Evolutionary conservation across 2,888 invertebrate genomes (phyloP).

Genomic region (Epiblema foenella): DNA sequence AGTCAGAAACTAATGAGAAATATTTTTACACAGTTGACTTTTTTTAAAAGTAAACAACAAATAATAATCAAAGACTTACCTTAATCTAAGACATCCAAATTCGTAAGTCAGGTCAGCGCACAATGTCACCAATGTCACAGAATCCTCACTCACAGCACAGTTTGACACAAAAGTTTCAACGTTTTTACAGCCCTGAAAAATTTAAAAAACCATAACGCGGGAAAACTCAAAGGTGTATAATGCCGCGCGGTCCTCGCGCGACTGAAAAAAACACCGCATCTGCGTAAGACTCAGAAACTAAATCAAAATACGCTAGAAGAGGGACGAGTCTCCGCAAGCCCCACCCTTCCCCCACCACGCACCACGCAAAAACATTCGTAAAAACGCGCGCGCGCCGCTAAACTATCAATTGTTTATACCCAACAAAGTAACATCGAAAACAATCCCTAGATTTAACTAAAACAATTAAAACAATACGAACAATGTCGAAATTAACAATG

Average conservation of each 20-base stretch:
- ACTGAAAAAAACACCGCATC: slow-evolving; percentile 84
- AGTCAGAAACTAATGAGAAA: no score
- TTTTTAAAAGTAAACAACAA: slow-evolving; percentile 9
- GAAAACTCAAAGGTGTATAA: slow-evolving; percentile 66
- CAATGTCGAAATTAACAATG: slow-evolving; percentile 79
- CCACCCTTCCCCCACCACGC: slow-evolving; percentile 81
- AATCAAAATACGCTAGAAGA: slow-evolving; percentile 84
- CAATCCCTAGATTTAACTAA: slow-evolving; percentile 68
- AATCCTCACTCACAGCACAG: slow-evolving; percentile 58
- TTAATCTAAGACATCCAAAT: slow-evolving; percentile 78
- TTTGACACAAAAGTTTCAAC: slow-evolving; percentile 57
- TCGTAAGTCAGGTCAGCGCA: slow-evolving; percentile 53
- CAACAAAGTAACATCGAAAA: slow-evolving; percentile 70
- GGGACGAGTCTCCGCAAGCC: slow-evolving; percentile 80
- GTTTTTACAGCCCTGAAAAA: slow-evolving; percentile 43
- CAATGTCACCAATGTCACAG: slow-evolving; percentile 51
- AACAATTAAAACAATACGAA: slow-evolving; percentile 78
- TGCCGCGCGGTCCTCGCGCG: slow-evolving; percentile 81
- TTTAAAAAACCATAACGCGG: slow-evolving; percentile 61
- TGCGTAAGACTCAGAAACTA: slow-evolving; percentile 84
- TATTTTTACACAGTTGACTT: not conserved
- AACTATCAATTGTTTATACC: slow-evolving; percentile 81
- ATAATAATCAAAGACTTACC: slow-evolving; percentile 62
- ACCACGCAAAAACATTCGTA: slow-evolving; percentile 83
- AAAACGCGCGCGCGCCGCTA: slow-evolving; percentile 80